These are phyloP conservation scores for Xanthia icteritia DNA, from an alignment of 2,888 invertebrate species.

Conservation along the genomic window DNA sequence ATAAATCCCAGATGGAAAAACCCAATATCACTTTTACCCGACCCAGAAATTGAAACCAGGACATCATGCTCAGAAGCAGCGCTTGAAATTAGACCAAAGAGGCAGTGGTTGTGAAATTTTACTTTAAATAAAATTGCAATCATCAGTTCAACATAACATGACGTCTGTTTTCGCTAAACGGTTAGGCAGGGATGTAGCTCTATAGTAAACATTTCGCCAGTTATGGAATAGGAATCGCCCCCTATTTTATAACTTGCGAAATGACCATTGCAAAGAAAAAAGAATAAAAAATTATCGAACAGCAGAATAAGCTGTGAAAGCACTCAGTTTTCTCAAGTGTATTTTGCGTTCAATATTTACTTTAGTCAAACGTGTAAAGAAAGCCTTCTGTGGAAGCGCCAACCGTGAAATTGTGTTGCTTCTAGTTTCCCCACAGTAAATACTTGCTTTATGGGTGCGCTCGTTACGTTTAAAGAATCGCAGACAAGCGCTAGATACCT, in stretches of 20 bases:
- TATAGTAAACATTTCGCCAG: not conserved
- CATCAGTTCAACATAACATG: not conserved
- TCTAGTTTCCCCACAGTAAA: constrained; percentile 60
- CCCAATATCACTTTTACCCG: not conserved
- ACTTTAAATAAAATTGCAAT: not conserved
- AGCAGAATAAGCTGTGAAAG: constrained; percentile 21
- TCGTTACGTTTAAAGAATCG: constrained; percentile 7
- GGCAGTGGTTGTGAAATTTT: not conserved
- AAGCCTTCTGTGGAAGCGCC: constrained; percentile 63
- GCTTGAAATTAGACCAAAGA: not conserved
- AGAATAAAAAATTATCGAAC: not conserved
- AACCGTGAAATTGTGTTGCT: constrained; percentile 66
- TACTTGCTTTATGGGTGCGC: constrained; percentile 35
- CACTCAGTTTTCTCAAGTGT: constrained; percentile 54
- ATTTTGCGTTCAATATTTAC: constrained; percentile 66
- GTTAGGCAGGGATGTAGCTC: not conserved
- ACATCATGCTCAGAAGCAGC: not conserved
- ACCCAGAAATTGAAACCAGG: not conserved
- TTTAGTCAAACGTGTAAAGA: constrained; percentile 65
- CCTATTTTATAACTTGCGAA: not conserved
- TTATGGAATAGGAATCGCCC: not conserved
- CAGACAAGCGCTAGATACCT: constrained; percentile 20
- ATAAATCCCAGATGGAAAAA: not conserved
- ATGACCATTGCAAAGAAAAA: not conserved
- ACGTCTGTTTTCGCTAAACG: not conserved